Conservation (phyloP, 2,113 vertebrate species). For the Pionites leucogaster region DNA sequence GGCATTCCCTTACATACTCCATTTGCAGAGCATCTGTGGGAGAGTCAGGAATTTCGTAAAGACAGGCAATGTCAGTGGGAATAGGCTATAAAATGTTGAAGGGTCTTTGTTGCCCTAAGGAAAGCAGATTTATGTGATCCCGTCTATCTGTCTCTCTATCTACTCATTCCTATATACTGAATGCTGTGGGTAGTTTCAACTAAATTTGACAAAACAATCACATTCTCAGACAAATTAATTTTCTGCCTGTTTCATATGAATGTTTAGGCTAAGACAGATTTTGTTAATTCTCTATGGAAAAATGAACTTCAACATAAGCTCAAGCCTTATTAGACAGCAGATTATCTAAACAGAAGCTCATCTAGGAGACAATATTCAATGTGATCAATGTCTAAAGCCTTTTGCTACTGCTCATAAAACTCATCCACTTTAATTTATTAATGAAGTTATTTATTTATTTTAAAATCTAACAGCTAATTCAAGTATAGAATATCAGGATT, state of each 20-base stretch:
- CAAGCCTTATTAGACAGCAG: background rate
- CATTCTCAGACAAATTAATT: background rate
- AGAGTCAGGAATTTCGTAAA: background rate
- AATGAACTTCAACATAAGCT: background rate
- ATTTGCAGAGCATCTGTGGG: background rate
- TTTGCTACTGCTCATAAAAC: background rate
- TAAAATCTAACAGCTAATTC: background rate
- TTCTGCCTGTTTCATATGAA: accelerated
- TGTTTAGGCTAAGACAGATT: background rate
- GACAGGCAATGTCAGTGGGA: background rate
- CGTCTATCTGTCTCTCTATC: background rate
- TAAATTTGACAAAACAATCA: background rate
- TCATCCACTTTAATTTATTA: background rate
- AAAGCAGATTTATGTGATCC: background rate
- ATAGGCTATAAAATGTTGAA: background rate
- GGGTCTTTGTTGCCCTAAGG: background rate
- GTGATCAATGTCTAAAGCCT: background rate
- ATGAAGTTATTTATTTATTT: background rate
- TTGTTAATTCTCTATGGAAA: background rate
- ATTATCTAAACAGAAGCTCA: background rate
- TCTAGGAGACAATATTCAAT: background rate
- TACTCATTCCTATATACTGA: background rate
- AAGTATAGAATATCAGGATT: background rate
- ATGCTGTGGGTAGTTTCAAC: background rate
- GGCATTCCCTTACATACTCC: background rate